Evolutionary conservation across 2,797 vertebrate species (phyloP).

Genomic region (Rhinoraja longicauda): DNA sequence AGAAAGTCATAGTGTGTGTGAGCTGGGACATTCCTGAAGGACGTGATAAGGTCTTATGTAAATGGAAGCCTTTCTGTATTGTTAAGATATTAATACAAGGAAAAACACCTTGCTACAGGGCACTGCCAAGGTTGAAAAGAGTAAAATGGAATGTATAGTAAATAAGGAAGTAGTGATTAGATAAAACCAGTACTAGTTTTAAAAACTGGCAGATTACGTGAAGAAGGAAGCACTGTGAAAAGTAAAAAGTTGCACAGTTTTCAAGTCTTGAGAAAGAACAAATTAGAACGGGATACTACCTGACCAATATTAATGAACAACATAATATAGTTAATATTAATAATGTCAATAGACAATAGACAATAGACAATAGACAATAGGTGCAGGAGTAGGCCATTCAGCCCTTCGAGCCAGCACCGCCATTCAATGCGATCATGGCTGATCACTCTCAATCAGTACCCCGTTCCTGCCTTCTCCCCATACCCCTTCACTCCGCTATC

Average conservation of each 20-base stretch:
- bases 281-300: not conserved
- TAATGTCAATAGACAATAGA: no score
- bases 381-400: no score
- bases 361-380: no score
- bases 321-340: no score
- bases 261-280: not conserved
- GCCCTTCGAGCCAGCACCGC: no score
- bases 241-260: not conserved
- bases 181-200: not conserved
- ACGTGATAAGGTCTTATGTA: not conserved
- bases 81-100: not conserved
- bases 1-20: not conserved
- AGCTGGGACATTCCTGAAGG: not conserved
- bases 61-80: not conserved
- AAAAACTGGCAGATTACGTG: not conserved
- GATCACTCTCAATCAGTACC: no score
- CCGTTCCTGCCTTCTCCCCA: no score
- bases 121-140: not conserved
- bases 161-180: constrained; percentile 23
- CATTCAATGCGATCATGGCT: no score
- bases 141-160: not conserved
- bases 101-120: not conserved
- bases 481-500: no score
- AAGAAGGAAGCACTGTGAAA: not conserved
- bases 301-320: not conserved